Conservation (phyloP, 2,113 vertebrate genomes). For the Hirundichthys speculiger region DNA sequence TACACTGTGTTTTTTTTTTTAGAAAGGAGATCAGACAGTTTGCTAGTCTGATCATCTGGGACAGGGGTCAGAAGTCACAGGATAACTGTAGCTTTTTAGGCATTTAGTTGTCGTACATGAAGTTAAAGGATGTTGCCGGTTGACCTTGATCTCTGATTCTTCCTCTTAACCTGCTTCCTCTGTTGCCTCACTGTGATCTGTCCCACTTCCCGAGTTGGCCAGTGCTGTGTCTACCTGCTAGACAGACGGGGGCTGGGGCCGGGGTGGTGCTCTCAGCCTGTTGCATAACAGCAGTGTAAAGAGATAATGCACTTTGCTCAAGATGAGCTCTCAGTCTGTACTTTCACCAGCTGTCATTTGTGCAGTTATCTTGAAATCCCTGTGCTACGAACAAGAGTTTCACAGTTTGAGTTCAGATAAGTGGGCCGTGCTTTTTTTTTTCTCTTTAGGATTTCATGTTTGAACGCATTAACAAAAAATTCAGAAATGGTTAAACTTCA, state of each 20-base stretch:
- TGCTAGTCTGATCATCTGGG: conserved; percentile 6
- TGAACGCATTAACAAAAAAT: too few species aligned
- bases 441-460: conserved; percentile 25
- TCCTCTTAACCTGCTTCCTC: conserved; percentile 66
- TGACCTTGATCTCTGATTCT: conserved; percentile 56
- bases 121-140: conserved; percentile 33
- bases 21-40: conserved; percentile 13
- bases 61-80: conserved; percentile 23
- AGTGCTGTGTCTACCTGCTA: conserved; percentile 28
- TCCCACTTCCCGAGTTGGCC: conserved; percentile 57
- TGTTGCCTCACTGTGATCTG: conserved; percentile 48
- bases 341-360: conserved; percentile 67
- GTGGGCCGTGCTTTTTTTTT: background rate
- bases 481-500: too few species aligned
- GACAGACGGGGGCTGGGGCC: conserved; percentile 12
- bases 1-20: background rate
- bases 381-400: conserved; percentile 7
- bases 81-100: background rate
- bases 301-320: conserved; percentile 68
- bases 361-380: conserved; percentile 55
- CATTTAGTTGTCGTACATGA: conserved; percentile 18
- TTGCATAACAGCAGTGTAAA: conserved; percentile 66
- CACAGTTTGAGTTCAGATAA: conserved; percentile 12
- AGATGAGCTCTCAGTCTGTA: conserved; percentile 55
- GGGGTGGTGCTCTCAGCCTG: conserved; percentile 41